Evolutionary conservation across 2,797 vertebrate species (phyloP).

Genomic region (Acomys russatus): DNA sequence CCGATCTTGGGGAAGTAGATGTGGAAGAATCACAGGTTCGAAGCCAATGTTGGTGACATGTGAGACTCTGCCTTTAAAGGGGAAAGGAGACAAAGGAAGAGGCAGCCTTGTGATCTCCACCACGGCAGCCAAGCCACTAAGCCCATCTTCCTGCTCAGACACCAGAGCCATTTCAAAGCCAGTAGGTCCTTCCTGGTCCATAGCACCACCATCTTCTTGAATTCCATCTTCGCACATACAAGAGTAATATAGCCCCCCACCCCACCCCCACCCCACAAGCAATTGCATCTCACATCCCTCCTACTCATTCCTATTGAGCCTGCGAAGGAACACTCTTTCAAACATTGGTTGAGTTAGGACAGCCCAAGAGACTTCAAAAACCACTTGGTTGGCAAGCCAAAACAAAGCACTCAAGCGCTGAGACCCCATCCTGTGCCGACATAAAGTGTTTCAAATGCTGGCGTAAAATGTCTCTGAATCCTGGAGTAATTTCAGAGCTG

Average conservation of each 20-base stretch:
- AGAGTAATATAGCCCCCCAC: background rate
- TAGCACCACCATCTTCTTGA: background rate
- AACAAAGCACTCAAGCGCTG: slow-evolving; percentile 46
- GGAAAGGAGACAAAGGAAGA: too few species aligned
- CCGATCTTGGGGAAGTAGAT: background rate
- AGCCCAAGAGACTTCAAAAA: slow-evolving; percentile 48
- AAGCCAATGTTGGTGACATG: background rate
- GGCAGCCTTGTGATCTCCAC: background rate
- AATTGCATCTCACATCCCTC: background rate
- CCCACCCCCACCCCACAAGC: background rate
- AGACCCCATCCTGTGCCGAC: background rate
- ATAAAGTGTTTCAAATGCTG: background rate
- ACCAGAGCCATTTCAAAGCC: slow-evolving; percentile 30
- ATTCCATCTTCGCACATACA: background rate
- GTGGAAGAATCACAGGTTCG: background rate
- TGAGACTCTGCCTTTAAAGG: background rate
- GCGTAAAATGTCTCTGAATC: background rate
- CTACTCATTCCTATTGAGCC: slow-evolving; percentile 3
- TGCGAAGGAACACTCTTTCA: background rate
- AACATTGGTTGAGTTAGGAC: slow-evolving; percentile 21
- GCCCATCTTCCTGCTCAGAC: slow-evolving; percentile 1
- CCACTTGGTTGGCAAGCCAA: slow-evolving; percentile 27
- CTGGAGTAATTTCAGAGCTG: background rate
- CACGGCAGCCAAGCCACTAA: slow-evolving; percentile 19
- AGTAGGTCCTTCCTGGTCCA: background rate